phyloP scores from a whole-genome alignment of 2,888 invertebrate genomes.

The Morpho achilles region DNA sequence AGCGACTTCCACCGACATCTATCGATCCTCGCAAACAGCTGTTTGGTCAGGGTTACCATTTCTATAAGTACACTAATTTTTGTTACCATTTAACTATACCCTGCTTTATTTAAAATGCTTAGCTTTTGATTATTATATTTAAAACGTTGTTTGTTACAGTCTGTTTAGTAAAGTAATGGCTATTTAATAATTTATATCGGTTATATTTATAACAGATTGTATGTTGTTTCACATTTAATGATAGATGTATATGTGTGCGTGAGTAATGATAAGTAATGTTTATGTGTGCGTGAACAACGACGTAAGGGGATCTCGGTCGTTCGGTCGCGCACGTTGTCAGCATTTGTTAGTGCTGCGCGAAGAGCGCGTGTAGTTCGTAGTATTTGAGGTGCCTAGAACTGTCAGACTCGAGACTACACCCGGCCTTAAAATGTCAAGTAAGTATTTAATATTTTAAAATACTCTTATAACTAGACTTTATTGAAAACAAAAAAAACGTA shows the following conservation, averaged over 20 bases:
- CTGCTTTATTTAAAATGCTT: not conserved
- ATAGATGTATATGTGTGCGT: slow-evolving; percentile 12
- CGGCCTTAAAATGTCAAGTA: slow-evolving; percentile 74
- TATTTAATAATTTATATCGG: not conserved
- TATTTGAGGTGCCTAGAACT: slow-evolving; percentile 62
- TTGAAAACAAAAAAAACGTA: not conserved
- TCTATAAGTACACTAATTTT: not conserved
- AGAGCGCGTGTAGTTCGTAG: slow-evolving; percentile 69
- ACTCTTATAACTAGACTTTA: not conserved
- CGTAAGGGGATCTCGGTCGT: slow-evolving; percentile 45
- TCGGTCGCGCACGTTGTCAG: slow-evolving; percentile 55
- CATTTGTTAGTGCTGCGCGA: slow-evolving; percentile 67
- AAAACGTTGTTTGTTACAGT: no score
- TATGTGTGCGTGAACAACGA: slow-evolving; percentile 30
- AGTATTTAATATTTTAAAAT: slow-evolving; percentile 32
- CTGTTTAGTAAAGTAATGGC: not conserved
- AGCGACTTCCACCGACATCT: slow-evolving; percentile 76
- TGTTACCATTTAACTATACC: not conserved
- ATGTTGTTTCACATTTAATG: not conserved
- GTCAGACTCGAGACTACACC: slow-evolving; percentile 67
- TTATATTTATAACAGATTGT: not conserved
- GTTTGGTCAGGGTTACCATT: slow-evolving; percentile 53
- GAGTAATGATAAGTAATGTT: slow-evolving; percentile 30
- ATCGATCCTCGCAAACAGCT: slow-evolving; percentile 72
- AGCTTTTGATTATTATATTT: not conserved